A percentile compares a stretch with the other conserved stretches of the same genome.
These are phyloP conservation scores for Labroides dimidiatus DNA, from an alignment of 2,797 vertebrate genomes.

Conservation along the genomic window DNA sequence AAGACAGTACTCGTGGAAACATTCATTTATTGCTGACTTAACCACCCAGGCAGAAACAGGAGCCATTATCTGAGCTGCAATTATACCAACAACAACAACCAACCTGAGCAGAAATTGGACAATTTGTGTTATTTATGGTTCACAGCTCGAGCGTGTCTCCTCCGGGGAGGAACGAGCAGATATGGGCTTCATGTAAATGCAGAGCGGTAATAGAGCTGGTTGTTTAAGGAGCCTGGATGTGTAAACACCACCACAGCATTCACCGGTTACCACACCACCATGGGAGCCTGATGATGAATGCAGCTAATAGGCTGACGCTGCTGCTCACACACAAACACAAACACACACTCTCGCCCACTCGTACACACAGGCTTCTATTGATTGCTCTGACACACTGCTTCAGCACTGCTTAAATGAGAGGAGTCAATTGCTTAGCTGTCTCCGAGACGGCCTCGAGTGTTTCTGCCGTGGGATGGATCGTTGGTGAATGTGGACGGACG, in stretches of 20 bases:
- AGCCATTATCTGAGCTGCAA: constrained; percentile 58
- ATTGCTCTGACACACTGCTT: constrained; percentile 52
- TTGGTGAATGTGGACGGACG: constrained; percentile 18
- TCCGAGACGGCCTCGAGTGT: constrained; percentile 40
- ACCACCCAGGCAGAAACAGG: constrained; percentile 26
- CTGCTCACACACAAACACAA: constrained; percentile 25
- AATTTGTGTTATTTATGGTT: constrained; percentile 62
- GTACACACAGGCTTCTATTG: constrained; percentile 44
- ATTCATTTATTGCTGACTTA: constrained; percentile 9
- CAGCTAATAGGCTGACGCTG: constrained; percentile 56
- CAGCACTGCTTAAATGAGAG: constrained; percentile 64
- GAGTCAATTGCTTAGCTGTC: constrained; percentile 65
- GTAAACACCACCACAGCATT: constrained; percentile 62
- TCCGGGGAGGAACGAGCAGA: constrained; percentile 42
- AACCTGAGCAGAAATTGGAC: constrained; percentile 58
- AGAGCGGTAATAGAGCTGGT: constrained; percentile 52
- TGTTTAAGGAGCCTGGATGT: constrained; percentile 52
- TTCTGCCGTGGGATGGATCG: constrained; percentile 46
- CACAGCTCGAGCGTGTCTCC: constrained; percentile 28
- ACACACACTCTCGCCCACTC: constrained; percentile 16
- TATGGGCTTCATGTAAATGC: constrained; percentile 63
- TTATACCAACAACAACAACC: constrained; percentile 54
- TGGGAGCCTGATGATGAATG: constrained; percentile 67
- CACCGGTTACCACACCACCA: constrained; percentile 44
- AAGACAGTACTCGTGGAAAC: constrained; percentile 4